Percentiles rank a stretch among this genome's conserved stretches.
Evolutionary conservation across 2,113 vertebrate species (phyloP).

Genomic region (Chloebia gouldiae): DNA sequence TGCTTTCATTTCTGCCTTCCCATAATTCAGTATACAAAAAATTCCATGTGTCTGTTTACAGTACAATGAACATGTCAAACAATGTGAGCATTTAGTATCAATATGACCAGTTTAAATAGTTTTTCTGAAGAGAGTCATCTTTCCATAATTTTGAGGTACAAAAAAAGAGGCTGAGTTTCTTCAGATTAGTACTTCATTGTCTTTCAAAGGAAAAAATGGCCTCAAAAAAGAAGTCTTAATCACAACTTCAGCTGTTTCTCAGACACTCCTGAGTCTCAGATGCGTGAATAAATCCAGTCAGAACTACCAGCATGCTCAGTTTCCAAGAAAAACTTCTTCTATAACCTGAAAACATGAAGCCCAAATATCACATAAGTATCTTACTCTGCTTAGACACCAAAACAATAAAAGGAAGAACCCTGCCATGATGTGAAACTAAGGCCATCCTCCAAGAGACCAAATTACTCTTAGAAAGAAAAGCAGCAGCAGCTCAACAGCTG

Average conservation of each 20-base stretch:
- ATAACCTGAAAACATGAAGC: slow-evolving; percentile 51
- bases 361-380: slow-evolving; percentile 35
- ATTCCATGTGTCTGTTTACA: neutral
- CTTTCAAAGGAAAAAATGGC: neutral
- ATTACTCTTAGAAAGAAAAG: slow-evolving; percentile 56
- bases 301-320: neutral
- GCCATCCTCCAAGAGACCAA: slow-evolving; percentile 10
- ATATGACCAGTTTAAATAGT: neutral
- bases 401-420: slow-evolving; percentile 5
- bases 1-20: neutral
- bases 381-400: slow-evolving; percentile 17
- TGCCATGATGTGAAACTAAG: slow-evolving; percentile 12
- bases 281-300: slow-evolving; percentile 5
- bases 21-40: neutral
- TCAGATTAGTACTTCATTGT: neutral
- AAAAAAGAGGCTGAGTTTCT: neutral
- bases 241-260: neutral
- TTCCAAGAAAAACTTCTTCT: slow-evolving; percentile 55
- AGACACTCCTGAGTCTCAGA: neutral
- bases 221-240: neutral
- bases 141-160: neutral
- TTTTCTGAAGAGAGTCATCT: neutral
- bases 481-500: slow-evolving; percentile 67
- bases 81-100: neutral
- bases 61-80: neutral